Conservation (phyloP, 1,140 invertebrate genomes). For the Maconellicoccus hirsutus region DNA sequence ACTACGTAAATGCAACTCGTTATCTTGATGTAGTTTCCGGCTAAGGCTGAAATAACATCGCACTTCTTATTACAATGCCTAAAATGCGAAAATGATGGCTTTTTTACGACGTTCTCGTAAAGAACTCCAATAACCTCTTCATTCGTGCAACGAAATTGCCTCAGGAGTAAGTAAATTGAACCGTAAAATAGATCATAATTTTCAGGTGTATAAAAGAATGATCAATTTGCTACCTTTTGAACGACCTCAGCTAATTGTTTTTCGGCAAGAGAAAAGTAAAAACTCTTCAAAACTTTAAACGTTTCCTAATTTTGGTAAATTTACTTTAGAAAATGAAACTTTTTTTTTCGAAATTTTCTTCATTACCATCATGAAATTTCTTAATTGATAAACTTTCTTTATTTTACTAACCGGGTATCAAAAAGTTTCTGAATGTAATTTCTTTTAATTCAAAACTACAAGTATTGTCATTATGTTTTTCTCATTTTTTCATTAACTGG, state of each 20-base stretch:
- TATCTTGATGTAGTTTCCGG: not conserved
- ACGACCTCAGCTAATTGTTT: not conserved
- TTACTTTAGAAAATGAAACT: too few relatives aligned
- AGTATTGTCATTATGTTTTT: too few relatives aligned
- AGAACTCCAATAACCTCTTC: not conserved
- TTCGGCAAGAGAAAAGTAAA: not conserved
- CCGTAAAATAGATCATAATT: conserved; percentile 1
- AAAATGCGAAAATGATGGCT: conserved; percentile 4
- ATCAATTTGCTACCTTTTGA: not conserved
- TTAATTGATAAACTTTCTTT: too few relatives aligned
- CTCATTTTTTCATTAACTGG: too few relatives aligned
- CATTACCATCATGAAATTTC: too few relatives aligned
- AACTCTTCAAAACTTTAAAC: too few relatives aligned
- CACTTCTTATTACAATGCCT: not conserved
- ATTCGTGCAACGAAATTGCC: not conserved
- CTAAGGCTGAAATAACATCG: not conserved
- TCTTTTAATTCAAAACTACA: too few relatives aligned
- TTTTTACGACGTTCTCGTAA: not conserved
- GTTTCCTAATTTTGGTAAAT: too few relatives aligned
- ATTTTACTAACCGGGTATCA: too few relatives aligned
- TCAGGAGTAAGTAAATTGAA: not conserved
- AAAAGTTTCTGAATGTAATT: too few relatives aligned
- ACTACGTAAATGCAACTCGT: not conserved
- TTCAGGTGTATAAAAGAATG: not conserved
- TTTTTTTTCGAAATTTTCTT: too few relatives aligned